Percentiles rank a stretch among this genome's conserved stretches.
Evolutionary conservation across 2,113 vertebrate species (phyloP).

Genomic region (Heptranchias perlo): DNA sequence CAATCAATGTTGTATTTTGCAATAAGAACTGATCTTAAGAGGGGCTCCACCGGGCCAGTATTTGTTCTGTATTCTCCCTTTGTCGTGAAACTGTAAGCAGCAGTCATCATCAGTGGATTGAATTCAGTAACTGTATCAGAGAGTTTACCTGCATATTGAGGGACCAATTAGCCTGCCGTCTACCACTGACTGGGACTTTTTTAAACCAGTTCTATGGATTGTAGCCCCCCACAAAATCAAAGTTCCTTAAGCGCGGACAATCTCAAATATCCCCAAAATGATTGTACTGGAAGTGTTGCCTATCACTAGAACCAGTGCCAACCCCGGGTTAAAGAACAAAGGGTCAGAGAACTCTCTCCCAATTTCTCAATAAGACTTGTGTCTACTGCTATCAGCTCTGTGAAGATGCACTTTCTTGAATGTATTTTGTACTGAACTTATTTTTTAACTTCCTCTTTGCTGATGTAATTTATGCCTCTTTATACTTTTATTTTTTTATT

Average conservation of each 20-base stretch:
- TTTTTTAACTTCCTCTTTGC: constrained; percentile 40
- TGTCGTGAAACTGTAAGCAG: background rate
- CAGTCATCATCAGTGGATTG: background rate
- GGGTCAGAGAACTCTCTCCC: constrained; percentile 34
- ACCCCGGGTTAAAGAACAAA: constrained; percentile 47
- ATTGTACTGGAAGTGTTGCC: constrained; percentile 14
- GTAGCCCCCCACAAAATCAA: background rate
- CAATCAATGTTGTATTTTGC: background rate
- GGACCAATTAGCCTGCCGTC: background rate
- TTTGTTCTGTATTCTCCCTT: background rate
- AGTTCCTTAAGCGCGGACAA: background rate
- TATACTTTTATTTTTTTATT: constrained; percentile 66
- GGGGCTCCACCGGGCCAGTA: background rate
- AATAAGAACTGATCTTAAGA: background rate
- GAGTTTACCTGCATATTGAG: background rate
- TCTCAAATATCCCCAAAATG: background rate
- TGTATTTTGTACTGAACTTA: constrained; percentile 46
- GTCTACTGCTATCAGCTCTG: constrained; percentile 88
- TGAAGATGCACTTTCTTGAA: constrained; percentile 52
- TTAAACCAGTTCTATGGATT: background rate
- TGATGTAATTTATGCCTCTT: constrained; percentile 66
- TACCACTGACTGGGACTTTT: background rate
- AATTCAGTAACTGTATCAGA: background rate
- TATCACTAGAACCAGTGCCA: constrained; percentile 44
- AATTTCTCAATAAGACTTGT: constrained; percentile 44